Evolutionary conservation across 2,113 vertebrate genomes (phyloP).

Genomic region (Aplodontia rufa): DNA sequence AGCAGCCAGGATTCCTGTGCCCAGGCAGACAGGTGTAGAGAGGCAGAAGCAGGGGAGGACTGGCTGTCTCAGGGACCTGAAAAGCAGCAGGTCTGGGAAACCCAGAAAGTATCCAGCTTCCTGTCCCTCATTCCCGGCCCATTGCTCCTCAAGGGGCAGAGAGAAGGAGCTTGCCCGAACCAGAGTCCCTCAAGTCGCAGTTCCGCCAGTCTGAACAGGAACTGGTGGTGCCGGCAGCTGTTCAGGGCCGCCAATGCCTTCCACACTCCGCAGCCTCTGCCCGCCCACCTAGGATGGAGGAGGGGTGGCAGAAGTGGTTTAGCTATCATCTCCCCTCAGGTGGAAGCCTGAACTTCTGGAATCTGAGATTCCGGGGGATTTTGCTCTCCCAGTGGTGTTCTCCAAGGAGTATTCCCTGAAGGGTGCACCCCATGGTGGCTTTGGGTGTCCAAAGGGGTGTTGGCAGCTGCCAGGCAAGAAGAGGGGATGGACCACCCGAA

Average conservation of each 20-base stretch:
- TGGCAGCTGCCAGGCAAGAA: neutral
- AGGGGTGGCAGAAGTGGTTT: rapidly evolving
- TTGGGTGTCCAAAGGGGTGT: neutral
- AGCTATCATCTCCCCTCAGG: neutral
- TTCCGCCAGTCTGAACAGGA: neutral
- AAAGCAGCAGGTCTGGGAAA: neutral
- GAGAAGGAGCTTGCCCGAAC: neutral
- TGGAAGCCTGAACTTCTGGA: neutral
- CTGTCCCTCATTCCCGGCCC: neutral
- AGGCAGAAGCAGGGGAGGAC: neutral
- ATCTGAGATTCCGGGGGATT: neutral
- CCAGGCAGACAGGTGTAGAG: neutral
- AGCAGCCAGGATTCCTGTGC: no score
- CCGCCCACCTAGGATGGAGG: neutral
- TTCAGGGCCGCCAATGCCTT: rapidly evolving
- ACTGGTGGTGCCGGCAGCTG: neutral
- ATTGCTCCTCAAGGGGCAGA: neutral
- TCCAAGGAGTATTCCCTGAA: neutral
- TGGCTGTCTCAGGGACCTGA: neutral
- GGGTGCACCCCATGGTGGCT: neutral
- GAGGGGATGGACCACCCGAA: rapidly evolving
- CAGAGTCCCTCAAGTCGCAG: neutral
- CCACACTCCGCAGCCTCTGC: neutral
- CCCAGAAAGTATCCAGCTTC: neutral
- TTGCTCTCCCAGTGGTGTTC: neutral